Evolutionary conservation across 2,888 invertebrate genomes (phyloP), one percentile per base, ranked within the genome.

Genomic region (Acanthacorydalis orientalis): DNA sequence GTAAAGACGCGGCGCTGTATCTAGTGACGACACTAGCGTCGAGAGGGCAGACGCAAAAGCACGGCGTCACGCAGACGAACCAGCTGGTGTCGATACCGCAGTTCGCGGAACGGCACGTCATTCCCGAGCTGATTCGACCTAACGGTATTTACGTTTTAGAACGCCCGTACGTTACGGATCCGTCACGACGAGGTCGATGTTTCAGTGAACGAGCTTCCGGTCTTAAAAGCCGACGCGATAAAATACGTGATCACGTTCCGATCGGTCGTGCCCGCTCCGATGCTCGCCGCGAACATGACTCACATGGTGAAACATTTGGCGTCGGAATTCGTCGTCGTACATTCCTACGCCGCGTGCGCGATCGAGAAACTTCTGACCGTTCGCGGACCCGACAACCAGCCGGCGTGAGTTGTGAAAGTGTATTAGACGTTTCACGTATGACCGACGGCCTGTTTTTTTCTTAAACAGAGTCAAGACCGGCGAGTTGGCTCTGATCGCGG

Each of bases 181-280:
- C 23, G 23, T 23, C n/a, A n/a, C n/a, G n/a, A n/a, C n/a, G n/a
- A n/a, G n/a, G n/a, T n/a, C n/a, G 23, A 4, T 23, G 3, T 23
- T 23, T 6, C 23, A 91, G 91, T 91, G 8, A 83, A 86, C 59
- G 82, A 84, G 55, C 67, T 83, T 50, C 91, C 95, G 0, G 91
- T 99, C 1, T 67, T 99, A 32, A 95, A 95, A 64, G 95, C 97
- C 0, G 97, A 96, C 63, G 86, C 91, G 3, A 80, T 99, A 47
- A 97, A 97, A 63, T 98, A 91, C 62, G 67, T 97, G 9, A 93
- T 97, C 83, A 90, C 89, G 7, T 98, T 98, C 68, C 77, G 98
- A 49, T 86, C 86, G 49, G 77, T 96, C 56, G 70, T 98, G 51
- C 87, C 91, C 0, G 75, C 77, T 43, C 85, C 89, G 52, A 70